Evolutionary conservation across 2,888 invertebrate genomes (phyloP), one percentile per base, ranked within the genome.

Genomic region (Spilarctia lutea): DNA sequence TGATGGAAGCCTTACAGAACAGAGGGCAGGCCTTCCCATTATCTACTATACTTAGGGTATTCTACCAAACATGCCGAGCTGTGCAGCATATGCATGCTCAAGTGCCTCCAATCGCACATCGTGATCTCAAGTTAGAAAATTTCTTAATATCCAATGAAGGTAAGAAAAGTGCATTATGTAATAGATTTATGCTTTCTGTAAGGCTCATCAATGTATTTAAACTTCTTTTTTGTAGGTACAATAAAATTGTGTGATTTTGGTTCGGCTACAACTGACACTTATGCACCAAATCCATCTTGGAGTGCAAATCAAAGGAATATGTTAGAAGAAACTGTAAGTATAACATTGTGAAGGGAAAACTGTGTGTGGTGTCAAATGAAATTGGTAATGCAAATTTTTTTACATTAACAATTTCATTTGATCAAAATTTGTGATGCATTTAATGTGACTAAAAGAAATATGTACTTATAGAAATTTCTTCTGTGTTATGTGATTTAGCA

Each of bases 221-320:
- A 10, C 6, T 1, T 42, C 27, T 27, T 63, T 42, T 42, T 89
- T 88, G 74, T 83, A 96, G 96, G 96, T 92, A 93, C 96, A 87
- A 97, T 99, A 69, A 99, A 99, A 93, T 96, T 99, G 80, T 99
- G 99, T 96, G 99, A 99, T 96, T 99, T 99, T 96, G 99, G 99
- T 42, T 99, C 99, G 81, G 98, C 99, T 3, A 99, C 99, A 24
- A 97, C 97, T 24, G 98, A 98, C 89, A 96, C 97, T 71, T 98
- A 97, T 91, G 91, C 97, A 71, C 99, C 99, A 18, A 98, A 99
- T 92, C 96, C 97, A 39, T 97, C 97, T 67, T 99, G 99, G 99
- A 98, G 98, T 87, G 98, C 99, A 63, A 98, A 98, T 90, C 98
- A 98, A 94, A 97, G 99, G 86, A 97, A 98, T 83, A 97, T 98